Conservation (phyloP, 2,113 vertebrate species). For the Siniperca chuatsi region DNA sequence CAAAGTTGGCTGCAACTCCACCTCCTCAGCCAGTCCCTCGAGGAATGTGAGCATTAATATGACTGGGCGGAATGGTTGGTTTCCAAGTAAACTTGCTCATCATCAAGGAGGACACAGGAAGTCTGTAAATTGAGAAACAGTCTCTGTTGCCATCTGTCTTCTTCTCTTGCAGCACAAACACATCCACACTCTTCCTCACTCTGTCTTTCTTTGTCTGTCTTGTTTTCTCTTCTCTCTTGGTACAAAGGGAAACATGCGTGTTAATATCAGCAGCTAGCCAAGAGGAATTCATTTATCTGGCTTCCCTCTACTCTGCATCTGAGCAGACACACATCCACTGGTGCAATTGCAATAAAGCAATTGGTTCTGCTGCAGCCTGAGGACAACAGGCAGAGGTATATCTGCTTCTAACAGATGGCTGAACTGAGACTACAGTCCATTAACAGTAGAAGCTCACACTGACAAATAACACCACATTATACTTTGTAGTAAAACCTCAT, state of each 20-base stretch:
- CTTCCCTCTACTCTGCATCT: constrained; percentile 42
- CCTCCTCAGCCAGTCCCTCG: too few relatives aligned
- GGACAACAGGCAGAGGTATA: constrained; percentile 65
- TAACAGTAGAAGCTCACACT: constrained; percentile 24
- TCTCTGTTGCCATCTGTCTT: not conserved
- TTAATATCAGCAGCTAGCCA: constrained; percentile 26
- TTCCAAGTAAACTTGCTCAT: not conserved
- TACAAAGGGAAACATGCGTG: constrained; percentile 9
- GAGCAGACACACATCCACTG: constrained; percentile 57
- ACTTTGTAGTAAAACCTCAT: constrained; percentile 25
- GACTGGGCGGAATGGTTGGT: not conserved
- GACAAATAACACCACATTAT: constrained; percentile 5
- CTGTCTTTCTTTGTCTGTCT: not conserved
- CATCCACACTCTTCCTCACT: not conserved
- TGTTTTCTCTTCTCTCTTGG: not conserved
- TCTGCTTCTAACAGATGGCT: constrained; percentile 66
- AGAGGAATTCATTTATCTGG: constrained; percentile 60
- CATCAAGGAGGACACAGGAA: not conserved
- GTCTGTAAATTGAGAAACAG: not conserved
- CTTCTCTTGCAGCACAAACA: not conserved
- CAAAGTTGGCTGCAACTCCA: too few relatives aligned
- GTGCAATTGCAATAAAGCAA: constrained; percentile 62
- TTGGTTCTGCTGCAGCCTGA: constrained; percentile 73
- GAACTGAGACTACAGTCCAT: constrained; percentile 37
- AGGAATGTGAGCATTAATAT: too few relatives aligned